phyloP scores from a whole-genome alignment of 2,888 invertebrate genomes.

The Habrosyne pyritoides region DNA sequence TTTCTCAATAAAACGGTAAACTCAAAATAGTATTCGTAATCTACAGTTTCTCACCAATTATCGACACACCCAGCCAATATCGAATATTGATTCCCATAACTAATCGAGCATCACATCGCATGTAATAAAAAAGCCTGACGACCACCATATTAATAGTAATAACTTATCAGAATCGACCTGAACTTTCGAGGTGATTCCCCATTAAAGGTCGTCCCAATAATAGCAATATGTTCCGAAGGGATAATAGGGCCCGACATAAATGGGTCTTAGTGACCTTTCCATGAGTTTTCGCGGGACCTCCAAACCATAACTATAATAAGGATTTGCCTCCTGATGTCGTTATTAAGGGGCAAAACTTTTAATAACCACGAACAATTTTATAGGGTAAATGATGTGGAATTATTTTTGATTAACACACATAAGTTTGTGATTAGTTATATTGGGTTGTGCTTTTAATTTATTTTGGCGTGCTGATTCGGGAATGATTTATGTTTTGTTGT shows the following conservation, averaged over 20 bases:
- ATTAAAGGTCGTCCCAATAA: conserved; percentile 71
- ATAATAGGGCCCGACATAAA: conserved; percentile 72
- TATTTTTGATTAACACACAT: conserved; percentile 21
- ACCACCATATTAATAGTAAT: conserved; percentile 65
- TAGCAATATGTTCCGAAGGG: conserved; percentile 70
- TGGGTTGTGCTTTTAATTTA: conserved; percentile 16
- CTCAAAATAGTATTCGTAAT: no score
- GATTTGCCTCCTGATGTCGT: conserved; percentile 63
- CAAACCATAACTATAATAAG: conserved; percentile 52
- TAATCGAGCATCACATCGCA: conserved; percentile 17
- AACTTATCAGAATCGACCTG: conserved; percentile 58
- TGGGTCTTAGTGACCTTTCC: conserved; percentile 64
- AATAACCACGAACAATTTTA: conserved; percentile 68
- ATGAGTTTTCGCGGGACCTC: conserved; percentile 30
- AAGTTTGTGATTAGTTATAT: conserved; percentile 35
- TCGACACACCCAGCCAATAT: no score
- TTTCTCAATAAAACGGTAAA: no score
- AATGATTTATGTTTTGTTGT: not conserved
- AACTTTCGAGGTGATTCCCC: conserved; percentile 56
- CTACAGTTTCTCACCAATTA: no score
- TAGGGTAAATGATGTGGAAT: conserved; percentile 41
- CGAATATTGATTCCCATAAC: no score
- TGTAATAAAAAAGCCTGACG: conserved; percentile 32
- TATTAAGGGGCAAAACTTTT: conserved; percentile 76
- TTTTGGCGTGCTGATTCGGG: not conserved